These are phyloP conservation scores for Neogobius melanostomus DNA, from an alignment of 2,113 vertebrate genomes.

Conservation along the genomic window DNA sequence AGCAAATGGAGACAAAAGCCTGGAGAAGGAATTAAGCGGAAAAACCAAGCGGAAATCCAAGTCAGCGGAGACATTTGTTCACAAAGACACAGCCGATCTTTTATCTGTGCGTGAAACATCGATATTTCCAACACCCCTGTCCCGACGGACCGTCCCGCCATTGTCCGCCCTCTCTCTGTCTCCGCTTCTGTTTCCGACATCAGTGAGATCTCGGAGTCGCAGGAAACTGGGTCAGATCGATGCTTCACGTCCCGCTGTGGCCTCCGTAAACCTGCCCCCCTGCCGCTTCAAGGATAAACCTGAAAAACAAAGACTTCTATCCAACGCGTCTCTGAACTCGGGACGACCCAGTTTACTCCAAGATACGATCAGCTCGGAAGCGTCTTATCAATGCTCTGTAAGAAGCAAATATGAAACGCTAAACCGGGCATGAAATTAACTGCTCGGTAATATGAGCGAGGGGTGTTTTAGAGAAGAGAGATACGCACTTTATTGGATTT, in stretches of 20 bases:
- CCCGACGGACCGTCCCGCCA: no score
- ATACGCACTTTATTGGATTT: neutral
- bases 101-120: no score
- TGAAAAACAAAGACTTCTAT: neutral
- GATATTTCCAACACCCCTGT: no score
- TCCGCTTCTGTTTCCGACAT: neutral
- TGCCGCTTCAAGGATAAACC: neutral
- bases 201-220: neutral
- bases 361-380: neutral
- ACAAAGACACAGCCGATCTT: no score
- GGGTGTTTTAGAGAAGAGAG: neutral
- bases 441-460: neutral
- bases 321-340: neutral
- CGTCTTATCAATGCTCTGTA: neutral
- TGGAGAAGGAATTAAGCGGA: no score
- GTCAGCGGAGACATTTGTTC: no score
- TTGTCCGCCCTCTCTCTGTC: neutral
- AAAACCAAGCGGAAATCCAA: no score
- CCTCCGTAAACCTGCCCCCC: neutral
- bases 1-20: no score
- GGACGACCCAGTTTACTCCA: neutral
- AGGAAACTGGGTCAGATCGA: neutral
- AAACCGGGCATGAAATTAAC: neutral
- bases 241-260: neutral
- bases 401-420: neutral